Evolutionary conservation across 2,888 invertebrate genomes (phyloP).

Genomic region (Plagodis dolabraria): DNA sequence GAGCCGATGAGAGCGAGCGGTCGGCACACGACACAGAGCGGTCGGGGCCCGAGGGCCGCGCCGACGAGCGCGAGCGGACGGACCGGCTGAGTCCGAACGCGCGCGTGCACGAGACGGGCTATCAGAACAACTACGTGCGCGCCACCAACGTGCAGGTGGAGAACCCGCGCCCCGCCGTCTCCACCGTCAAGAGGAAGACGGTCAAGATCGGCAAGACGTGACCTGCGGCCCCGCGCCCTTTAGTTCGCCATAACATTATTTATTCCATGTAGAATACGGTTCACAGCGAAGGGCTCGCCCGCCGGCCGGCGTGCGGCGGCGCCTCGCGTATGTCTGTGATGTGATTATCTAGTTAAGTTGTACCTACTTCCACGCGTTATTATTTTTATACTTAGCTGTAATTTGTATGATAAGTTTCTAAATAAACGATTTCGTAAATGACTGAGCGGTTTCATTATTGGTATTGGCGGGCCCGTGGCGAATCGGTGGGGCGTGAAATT

Average conservation of each 20-base stretch:
- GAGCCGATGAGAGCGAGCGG: conserved; percentile 37
- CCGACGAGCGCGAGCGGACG: conserved; percentile 48
- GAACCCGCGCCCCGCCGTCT: conserved; percentile 50
- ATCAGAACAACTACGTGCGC: conserved; percentile 54
- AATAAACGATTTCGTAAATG: conserved; percentile 79
- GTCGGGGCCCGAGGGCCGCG: conserved; percentile 37
- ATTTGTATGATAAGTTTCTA: conserved; percentile 70
- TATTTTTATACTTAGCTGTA: conserved; percentile 76
- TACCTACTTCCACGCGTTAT: conserved; percentile 49
- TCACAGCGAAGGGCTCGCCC: conserved; percentile 23
- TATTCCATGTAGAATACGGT: conserved; percentile 53
- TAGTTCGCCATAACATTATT: conserved; percentile 74
- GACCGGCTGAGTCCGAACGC: conserved; percentile 43
- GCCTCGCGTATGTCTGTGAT: conserved; percentile 52
- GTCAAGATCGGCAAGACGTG: conserved; percentile 39
- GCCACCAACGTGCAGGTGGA: conserved; percentile 68
- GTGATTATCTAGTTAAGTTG: conserved; percentile 63
- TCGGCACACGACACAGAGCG: conserved; percentile 38
- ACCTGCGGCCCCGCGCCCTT: conserved; percentile 38
- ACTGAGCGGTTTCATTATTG: conserved; percentile 65
- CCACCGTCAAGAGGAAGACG: conserved; percentile 42
- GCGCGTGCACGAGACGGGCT: conserved; percentile 42
- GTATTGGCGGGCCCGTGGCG: conserved; percentile 52
- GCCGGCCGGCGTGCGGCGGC: neutral
- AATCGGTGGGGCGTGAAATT: conserved; percentile 68